phyloP scores from a whole-genome alignment of 1,140 invertebrate species.

The Euborellia annulipes region DNA sequence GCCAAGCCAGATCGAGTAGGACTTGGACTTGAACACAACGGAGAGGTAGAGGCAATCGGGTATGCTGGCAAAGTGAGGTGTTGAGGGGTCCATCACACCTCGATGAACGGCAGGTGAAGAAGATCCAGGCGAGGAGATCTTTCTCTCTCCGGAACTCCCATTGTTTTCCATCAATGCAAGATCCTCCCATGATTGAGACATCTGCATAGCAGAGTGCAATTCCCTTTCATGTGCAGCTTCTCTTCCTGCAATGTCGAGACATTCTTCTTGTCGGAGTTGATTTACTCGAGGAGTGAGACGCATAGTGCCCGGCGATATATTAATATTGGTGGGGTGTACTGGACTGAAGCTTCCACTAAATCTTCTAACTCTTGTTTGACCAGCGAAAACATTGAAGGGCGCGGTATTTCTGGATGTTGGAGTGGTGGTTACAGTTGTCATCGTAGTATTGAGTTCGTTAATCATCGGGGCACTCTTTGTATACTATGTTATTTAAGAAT shows the following conservation, averaged over 20 bases:
- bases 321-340: conserved; percentile 34
- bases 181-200: conserved; percentile 82
- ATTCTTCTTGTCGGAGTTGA: conserved; percentile 75
- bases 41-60: conserved; percentile 11
- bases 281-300: conserved; percentile 65
- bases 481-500: no score
- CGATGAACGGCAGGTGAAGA: no score
- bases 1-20: conserved; percentile 38
- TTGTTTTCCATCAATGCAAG: conserved; percentile 36
- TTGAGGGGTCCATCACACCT: conserved; percentile 17
- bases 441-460: no score
- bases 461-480: no score
- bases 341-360: conserved; percentile 74
- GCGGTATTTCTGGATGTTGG: conserved; percentile 32
- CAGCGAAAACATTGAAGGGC: conserved; percentile 41
- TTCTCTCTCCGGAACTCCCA: no score
- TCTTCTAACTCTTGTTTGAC: conserved; percentile 46
- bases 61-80: conserved; percentile 27
- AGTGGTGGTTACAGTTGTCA: no score
- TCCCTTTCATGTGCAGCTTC: conserved; percentile 82
- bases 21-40: conserved; percentile 45
- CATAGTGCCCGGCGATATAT: conserved; percentile 33
- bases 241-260: conserved; percentile 56
- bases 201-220: conserved; percentile 72
- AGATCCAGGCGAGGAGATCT: no score